Conservation (phyloP, 53 echinoderm and acorn worm genomes). For the Henricia sp. region DNA sequence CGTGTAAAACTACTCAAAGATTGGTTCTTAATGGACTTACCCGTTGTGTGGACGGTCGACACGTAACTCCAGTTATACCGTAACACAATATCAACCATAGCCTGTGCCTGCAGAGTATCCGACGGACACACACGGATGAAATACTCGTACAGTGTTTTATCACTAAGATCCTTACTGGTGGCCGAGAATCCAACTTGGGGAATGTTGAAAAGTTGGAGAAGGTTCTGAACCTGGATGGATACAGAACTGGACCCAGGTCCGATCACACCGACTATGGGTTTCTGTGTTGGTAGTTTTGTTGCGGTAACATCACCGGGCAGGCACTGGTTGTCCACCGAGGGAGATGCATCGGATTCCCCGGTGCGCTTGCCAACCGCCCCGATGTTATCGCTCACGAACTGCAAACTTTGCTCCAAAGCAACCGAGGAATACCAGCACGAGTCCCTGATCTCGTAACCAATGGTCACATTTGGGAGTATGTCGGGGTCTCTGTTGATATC, state of each 20-base stretch:
- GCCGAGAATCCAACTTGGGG: conserved; percentile 97
- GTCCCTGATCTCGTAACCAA: conserved; percentile 94
- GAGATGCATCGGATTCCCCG: neutral
- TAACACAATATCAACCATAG: conserved; percentile 94
- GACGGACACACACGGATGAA: conserved; percentile 94
- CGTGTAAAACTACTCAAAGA: too few relatives aligned
- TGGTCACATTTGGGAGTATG: conserved; percentile 75
- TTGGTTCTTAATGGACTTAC: too few relatives aligned
- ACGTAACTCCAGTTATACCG: conserved; percentile 96
- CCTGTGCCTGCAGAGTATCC: conserved; percentile 93
- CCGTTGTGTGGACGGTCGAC: conserved; percentile 84
- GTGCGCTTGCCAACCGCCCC: conserved; percentile 3
- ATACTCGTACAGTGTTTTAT: conserved; percentile 87
- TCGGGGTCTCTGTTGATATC: conserved; percentile 78
- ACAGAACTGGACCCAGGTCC: conserved; percentile 97
- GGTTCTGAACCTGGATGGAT: conserved; percentile 95
- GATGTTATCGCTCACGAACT: conserved; percentile 83
- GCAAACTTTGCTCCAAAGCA: conserved; percentile 91
- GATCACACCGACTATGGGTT: conserved; percentile 90
- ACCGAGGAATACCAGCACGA: conserved; percentile 99
- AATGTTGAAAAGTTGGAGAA: conserved; percentile 92
- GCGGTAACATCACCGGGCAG: conserved; percentile 2
- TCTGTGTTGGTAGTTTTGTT: neutral
- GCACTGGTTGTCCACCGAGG: neutral
- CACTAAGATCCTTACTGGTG: conserved; percentile 94